These are phyloP conservation scores for Geodia barretti DNA, from an alignment of 37 sponge, comb jelly and placozoan species.

Conservation along the genomic window DNA sequence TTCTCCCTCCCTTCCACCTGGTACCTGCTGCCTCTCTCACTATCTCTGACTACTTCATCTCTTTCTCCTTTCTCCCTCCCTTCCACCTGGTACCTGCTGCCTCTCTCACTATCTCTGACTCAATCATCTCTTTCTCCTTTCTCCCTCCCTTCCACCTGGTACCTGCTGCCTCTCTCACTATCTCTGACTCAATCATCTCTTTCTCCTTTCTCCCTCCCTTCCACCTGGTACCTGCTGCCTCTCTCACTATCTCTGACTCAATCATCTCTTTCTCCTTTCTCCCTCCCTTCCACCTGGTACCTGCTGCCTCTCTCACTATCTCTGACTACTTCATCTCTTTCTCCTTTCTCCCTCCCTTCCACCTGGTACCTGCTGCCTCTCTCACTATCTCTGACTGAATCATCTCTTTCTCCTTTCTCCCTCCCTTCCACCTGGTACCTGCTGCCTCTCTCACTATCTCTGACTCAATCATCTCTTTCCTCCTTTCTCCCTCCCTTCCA, in stretches of 20 bases:
- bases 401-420: constrained; percentile 67
- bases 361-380: constrained; percentile 55
- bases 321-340: too few species aligned
- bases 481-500: constrained; percentile 84
- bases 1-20: background rate
- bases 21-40: too few species aligned
- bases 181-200: background rate
- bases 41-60: too few species aligned
- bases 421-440: constrained; percentile 85
- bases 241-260: background rate
- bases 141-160: background rate
- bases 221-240: constrained; percentile 24
- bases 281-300: constrained; percentile 86
- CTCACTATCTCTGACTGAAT: background rate
- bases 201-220: background rate
- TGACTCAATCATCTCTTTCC: too few species aligned
- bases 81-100: too few species aligned
- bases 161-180: background rate
- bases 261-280: constrained; percentile 65
- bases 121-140: too few species aligned
- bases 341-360: constrained; percentile 82
- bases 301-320: background rate
- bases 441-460: background rate
- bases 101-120: too few species aligned
- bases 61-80: background rate